Evolutionary conservation across 2,113 vertebrate species (phyloP), one percentile per base, ranked within the genome.

Genomic region (Sinocyclocheilus maitianheensis): DNA sequence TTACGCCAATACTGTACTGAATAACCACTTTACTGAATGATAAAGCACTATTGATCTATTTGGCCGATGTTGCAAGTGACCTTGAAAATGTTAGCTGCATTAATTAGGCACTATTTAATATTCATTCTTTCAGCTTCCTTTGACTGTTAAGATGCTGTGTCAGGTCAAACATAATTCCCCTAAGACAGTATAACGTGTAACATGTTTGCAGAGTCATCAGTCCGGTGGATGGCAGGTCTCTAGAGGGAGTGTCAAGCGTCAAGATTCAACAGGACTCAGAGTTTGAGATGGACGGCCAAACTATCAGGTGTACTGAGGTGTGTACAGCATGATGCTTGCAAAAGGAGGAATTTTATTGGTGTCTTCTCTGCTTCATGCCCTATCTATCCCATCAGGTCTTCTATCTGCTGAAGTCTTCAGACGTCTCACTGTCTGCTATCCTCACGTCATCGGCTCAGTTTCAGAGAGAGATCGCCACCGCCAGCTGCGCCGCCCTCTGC

Each of bases 301-400:
- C 88, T 88, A 90, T 99, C 75, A 96, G 94, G 60, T 99, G 97
- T 90, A 97, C 97, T 0, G 95, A 99, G 95, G 98, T 99, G 90
- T 48, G 53, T 75, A 11, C 12, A 30, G 1, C 16, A 13, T 37
- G 22, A 7, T 37, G 11, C 26, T 20, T 2, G 11, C 22, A 3
- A 62, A 46, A 71, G 11, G 37, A 55, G 14, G 53, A 1, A n/a
- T n/a, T 5, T 16, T 7, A 12, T 6, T 18, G 24, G n/a, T 46
- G n/a, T 30, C 40, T 24, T 4, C 46, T 20, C 26, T 40, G 71
- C 16, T 11, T 37, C 13, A 34, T 24, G 9, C 55, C 30, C 30
- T 30, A 6, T 69, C 12, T 75, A 5, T 40, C 53, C 81, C 90
- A 92, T 34, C 93, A 99, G 98, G 97, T 98, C 0, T 97, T 97